These are phyloP conservation scores for Betta splendens DNA, from an alignment of 2,797 vertebrate genomes.

Conservation along the genomic window DNA sequence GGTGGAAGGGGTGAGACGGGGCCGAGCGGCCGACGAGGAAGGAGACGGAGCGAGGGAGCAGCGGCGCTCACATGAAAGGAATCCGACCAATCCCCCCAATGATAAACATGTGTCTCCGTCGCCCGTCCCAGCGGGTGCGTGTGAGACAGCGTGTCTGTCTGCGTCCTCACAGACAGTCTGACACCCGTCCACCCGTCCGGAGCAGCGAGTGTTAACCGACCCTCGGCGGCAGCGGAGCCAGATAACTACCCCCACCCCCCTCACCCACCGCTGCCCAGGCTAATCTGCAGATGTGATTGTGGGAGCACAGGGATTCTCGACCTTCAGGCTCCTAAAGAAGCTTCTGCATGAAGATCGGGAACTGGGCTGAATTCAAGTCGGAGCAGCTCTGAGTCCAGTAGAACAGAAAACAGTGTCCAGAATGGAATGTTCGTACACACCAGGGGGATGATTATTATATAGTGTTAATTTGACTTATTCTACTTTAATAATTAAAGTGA, in stretches of 20 bases:
- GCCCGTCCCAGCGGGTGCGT: constrained; percentile 38
- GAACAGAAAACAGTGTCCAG: too few relatives aligned
- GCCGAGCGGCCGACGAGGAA: constrained; percentile 9
- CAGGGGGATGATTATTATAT: background rate
- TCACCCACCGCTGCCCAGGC: too few relatives aligned
- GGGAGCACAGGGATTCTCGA: too few relatives aligned
- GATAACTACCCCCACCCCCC: too few relatives aligned
- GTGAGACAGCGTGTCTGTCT: constrained; percentile 15
- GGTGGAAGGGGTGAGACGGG: background rate
- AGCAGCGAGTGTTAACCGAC: constrained; percentile 57
- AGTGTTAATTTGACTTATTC: too few relatives aligned
- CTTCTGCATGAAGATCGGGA: background rate
- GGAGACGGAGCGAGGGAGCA: constrained; percentile 77
- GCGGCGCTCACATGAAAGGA: constrained; percentile 88
- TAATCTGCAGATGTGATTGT: too few relatives aligned
- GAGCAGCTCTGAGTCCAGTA: background rate
- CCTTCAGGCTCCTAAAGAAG: too few relatives aligned
- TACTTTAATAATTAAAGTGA: too few relatives aligned
- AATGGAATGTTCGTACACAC: too few relatives aligned
- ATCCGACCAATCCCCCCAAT: constrained; percentile 84
- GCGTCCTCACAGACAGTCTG: constrained; percentile 36
- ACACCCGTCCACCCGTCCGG: constrained; percentile 51
- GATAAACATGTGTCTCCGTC: constrained; percentile 92
- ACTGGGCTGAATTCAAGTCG: background rate
- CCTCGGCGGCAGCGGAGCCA: constrained; percentile 21